phyloP scores from a whole-genome alignment of 2,888 invertebrate genomes.

The Alloplasta piceator region DNA sequence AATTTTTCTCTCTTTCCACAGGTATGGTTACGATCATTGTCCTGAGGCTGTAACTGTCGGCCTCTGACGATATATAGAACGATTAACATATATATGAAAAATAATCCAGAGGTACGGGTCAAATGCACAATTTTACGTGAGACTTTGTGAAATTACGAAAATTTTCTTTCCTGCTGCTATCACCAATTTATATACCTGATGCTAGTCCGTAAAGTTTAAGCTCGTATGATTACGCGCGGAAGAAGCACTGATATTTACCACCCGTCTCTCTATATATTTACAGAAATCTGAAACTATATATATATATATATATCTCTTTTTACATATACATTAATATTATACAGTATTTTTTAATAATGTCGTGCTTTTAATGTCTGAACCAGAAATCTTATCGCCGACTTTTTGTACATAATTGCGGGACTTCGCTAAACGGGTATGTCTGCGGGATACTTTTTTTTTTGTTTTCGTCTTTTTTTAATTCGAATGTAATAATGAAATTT shows the following conservation, averaged over 20 bases:
- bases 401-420: slow-evolving; percentile 60
- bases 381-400: slow-evolving; percentile 45
- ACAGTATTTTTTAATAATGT: slow-evolving; percentile 62
- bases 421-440: slow-evolving; percentile 45
- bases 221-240: slow-evolving; percentile 53
- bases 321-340: slow-evolving; percentile 50
- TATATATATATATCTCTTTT: slow-evolving; percentile 39
- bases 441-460: slow-evolving; percentile 55
- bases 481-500: slow-evolving; percentile 57
- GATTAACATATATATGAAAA: slow-evolving; percentile 32
- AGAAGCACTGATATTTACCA: slow-evolving; percentile 48
- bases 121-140: slow-evolving; percentile 66
- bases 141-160: slow-evolving; percentile 59
- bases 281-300: slow-evolving; percentile 34
- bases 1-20: slow-evolving; percentile 69
- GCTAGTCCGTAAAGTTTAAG: slow-evolving; percentile 77
- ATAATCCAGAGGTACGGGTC: slow-evolving; percentile 55
- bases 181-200: slow-evolving; percentile 69
- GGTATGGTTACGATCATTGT: slow-evolving; percentile 82
- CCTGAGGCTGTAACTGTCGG: slow-evolving; percentile 77
- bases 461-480: slow-evolving; percentile 38
- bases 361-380: slow-evolving; percentile 58
- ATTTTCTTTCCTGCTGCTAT: slow-evolving; percentile 35
- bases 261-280: slow-evolving; percentile 42
- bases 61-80: slow-evolving; percentile 23